Evolutionary conservation across 1,140 invertebrate genomes (phyloP), one percentile per base, ranked within the genome.

Genomic region (Plectrocnemia conspersa): DNA sequence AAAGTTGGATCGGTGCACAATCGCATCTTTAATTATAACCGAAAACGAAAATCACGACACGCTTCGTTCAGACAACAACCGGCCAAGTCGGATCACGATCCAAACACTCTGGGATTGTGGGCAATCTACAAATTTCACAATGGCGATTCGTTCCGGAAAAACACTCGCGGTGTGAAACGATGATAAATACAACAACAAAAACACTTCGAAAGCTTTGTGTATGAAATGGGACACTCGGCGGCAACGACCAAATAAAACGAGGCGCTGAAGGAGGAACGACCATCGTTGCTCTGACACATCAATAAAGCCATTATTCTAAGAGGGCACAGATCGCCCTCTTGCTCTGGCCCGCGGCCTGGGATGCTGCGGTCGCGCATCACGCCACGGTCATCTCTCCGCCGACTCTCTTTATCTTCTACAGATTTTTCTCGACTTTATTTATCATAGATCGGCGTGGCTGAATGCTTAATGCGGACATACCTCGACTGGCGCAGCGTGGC

Each of bases 281-380:
- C 44, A 47, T 32, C 49, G 52, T 46, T 46, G 45, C 46, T 64
- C 59, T 64, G 64, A 64, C 64, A 64, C 64, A 64, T 65, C 64
- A 65, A 65, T 65, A 65, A 65, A 64, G 64, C 60, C 59, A 65
- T 65, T 65, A 65, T 65, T 65, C 64, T 62, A 59, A 35, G 36
- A 48, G 44, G 36, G 52, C 21, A 36, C 18, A 24, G 11, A 25
- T 36, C 16, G 33, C 18, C 41, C 52, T 64, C 64, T 57, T 45
- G 44, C 32, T 60, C 46, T 45, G 22, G 22, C 53, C 16, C 53
- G 13, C 42, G 11, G 24, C n/a, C 7, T 9, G n/a, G 13, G 29
- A 44, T 59, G 32, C 42, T 40, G 52, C 63, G 33, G 32, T 65
- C 61, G 57, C 59, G 18, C 47, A 60, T 64, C 64, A 64, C 63